phyloP scores from a whole-genome alignment of 2,797 vertebrate species.

The Sebastiscus tertius region DNA sequence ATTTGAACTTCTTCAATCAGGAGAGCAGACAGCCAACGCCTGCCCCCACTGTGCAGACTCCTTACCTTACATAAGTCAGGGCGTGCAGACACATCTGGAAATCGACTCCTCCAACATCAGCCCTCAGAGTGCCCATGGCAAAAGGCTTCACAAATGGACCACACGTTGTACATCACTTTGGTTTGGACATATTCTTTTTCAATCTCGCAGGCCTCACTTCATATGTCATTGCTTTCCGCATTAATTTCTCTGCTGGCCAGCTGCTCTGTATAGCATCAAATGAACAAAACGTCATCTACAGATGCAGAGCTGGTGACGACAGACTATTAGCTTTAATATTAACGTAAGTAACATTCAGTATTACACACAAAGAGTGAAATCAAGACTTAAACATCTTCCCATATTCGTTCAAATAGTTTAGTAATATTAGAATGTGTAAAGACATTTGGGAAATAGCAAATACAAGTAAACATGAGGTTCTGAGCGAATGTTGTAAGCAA shows the following conservation, averaged over 20 bases:
- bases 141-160: conserved; percentile 47
- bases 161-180: conserved; percentile 61
- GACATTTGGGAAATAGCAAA: neutral
- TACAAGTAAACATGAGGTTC: neutral
- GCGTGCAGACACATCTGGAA: conserved; percentile 73
- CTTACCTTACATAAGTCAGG: conserved; percentile 70
- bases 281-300: conserved; percentile 25
- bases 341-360: neutral
- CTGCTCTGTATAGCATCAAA: conserved; percentile 40
- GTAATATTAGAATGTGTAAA: neutral
- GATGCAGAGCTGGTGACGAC: conserved; percentile 23
- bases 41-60: conserved; percentile 48
- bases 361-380: neutral
- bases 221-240: conserved; percentile 42
- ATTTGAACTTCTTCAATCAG: conserved; percentile 63
- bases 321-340: conserved; percentile 23
- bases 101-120: conserved; percentile 59
- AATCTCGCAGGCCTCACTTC: conserved; percentile 47
- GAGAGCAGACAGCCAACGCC: conserved; percentile 34
- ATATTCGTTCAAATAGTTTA: neutral
- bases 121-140: conserved; percentile 50
- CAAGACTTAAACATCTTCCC: neutral
- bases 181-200: conserved; percentile 59
- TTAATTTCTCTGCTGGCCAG: conserved; percentile 40
- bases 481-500: neutral